Evolutionary conservation across 2,888 invertebrate species (phyloP).

Genomic region (Polydesmus complanatus): DNA sequence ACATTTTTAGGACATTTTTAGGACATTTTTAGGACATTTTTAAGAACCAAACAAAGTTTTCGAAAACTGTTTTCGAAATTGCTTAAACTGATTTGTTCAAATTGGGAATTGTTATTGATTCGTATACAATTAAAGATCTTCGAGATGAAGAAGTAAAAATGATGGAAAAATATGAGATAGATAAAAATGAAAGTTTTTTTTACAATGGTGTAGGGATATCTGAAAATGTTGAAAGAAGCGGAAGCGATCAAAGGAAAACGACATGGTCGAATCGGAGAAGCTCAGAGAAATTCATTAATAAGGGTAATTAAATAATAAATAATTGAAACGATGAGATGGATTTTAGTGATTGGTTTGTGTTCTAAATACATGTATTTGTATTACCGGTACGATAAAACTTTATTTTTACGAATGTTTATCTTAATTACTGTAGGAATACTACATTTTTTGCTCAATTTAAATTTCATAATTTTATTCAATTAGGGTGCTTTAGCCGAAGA

Average conservation of each 20-base stretch:
- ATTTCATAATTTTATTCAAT: not conserved
- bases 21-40: conserved; percentile 64
- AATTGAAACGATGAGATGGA: conserved; percentile 2
- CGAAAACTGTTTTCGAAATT: conserved; percentile 81
- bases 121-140: conserved; percentile 86
- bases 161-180: conserved; percentile 40
- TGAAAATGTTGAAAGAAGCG: conserved; percentile 28
- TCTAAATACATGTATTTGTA: no score
- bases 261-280: conserved; percentile 34
- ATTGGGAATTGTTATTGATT: conserved; percentile 91
- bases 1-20: no score
- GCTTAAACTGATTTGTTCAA: conserved; percentile 88
- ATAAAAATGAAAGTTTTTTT: not conserved
- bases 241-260: conserved; percentile 22
- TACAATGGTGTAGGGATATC: conserved; percentile 27
- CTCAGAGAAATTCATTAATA: conserved; percentile 31
- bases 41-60: conserved; percentile 88
- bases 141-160: conserved; percentile 92
- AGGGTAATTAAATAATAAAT: conserved; percentile 25
- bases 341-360: no score
- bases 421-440: no score
- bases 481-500: conserved; percentile 31
- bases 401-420: no score
- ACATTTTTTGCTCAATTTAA: not conserved
- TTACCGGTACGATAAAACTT: no score